Percentiles rank a stretch among this genome's conserved stretches.
Evolutionary conservation across 1,140 invertebrate species (phyloP).

Genomic region (Samia ricini): DNA sequence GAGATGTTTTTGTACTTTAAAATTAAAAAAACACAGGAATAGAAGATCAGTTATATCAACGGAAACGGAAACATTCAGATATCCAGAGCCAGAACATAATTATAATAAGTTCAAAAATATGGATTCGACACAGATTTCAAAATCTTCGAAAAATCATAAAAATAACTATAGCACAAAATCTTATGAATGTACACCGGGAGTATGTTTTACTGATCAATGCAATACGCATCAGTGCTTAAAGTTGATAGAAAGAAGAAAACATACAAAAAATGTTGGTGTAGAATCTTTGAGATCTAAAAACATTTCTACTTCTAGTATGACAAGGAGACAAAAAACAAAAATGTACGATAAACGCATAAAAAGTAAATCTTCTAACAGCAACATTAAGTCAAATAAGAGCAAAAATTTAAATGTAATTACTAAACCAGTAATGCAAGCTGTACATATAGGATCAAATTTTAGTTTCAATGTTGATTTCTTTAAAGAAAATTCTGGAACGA

Average conservation of each 20-base stretch:
- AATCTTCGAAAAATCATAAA: background rate
- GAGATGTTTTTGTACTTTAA: conserved; percentile 24
- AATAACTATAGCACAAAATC: conserved; percentile 18
- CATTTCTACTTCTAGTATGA: conserved; percentile 9
- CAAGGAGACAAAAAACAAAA: background rate
- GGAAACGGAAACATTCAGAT: no score
- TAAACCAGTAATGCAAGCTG: conserved; percentile 16
- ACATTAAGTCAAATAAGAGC: background rate
- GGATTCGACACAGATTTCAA: conserved; percentile 1
- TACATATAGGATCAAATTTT: conserved; percentile 33
- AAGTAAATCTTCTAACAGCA: background rate
- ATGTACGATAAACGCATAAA: background rate
- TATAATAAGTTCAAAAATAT: no score
- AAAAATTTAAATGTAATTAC: background rate
- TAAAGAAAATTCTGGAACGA: background rate
- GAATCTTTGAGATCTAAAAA: background rate
- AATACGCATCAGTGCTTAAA: conserved; percentile 30
- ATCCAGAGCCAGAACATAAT: no score
- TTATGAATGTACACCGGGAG: conserved; percentile 34
- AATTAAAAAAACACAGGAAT: no score
- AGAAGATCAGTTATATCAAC: no score
- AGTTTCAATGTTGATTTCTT: conserved; percentile 24
- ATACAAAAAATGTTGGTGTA: background rate
- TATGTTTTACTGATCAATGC: conserved; percentile 32
- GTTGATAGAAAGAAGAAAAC: conserved; percentile 6